These are phyloP conservation scores for Pteropus alecto DNA, from an alignment of 2,113 vertebrate species.

Conservation along the genomic window DNA sequence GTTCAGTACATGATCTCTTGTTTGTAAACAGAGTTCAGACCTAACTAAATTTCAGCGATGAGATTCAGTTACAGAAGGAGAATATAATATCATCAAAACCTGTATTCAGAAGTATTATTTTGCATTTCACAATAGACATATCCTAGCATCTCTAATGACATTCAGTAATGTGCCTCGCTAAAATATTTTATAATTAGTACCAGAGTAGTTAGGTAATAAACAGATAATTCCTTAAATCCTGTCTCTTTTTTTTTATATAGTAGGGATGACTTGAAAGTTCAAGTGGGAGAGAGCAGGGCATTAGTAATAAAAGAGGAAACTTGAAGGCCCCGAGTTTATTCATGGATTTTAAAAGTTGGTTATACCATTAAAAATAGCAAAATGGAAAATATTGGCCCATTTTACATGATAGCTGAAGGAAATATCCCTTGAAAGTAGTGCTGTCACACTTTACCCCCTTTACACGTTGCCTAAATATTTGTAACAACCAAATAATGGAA, in stretches of 20 bases:
- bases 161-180: neutral
- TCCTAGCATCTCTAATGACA: neutral
- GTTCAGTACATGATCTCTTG: constrained; percentile 11
- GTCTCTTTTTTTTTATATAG: neutral
- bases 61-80: constrained; percentile 29
- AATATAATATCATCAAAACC: neutral
- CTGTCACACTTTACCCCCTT: neutral
- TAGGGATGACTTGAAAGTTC: neutral
- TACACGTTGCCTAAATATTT: neutral
- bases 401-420: neutral
- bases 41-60: constrained; percentile 29
- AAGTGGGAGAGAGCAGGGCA: neutral
- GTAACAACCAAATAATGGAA: neutral
- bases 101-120: constrained; percentile 18
- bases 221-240: neutral
- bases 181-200: constrained; percentile 41
- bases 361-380: neutral
- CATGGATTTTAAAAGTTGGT: neutral
- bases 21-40: constrained; percentile 43
- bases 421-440: neutral
- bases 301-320: neutral
- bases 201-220: neutral
- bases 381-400: constrained; percentile 28
- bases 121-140: neutral
- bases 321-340: neutral